These are phyloP conservation scores for Augiades crinisus DNA, from an alignment of 2,888 invertebrate genomes.

Conservation along the genomic window DNA sequence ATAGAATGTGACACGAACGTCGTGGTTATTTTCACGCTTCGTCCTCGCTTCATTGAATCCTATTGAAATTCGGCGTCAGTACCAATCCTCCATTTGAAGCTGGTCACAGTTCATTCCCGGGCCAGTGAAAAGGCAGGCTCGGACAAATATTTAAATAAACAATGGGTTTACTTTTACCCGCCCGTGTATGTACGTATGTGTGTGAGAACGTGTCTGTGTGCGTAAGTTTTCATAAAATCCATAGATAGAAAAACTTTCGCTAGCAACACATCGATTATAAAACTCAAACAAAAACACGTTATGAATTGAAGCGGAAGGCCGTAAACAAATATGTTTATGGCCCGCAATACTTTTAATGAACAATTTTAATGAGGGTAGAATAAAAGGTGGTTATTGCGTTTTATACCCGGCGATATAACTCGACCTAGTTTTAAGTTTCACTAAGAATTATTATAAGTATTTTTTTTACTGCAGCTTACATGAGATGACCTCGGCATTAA, in stretches of 20 bases:
- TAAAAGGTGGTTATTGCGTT: conserved; percentile 6
- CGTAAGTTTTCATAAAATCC: no score
- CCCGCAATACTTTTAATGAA: conserved; percentile 15
- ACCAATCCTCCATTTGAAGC: no score
- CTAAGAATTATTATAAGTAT: not conserved
- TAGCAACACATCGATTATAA: no score
- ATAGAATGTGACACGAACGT: not conserved
- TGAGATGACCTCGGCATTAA: no score
- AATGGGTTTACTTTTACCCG: no score
- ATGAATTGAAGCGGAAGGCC: conserved; percentile 16
- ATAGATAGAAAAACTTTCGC: no score
- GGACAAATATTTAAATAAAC: no score
- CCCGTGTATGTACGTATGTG: no score
- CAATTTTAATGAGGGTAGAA: conserved; percentile 12
- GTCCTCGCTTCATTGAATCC: conserved; percentile 9
- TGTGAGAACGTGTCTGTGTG: no score
- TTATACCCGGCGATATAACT: not conserved
- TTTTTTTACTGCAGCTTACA: not conserved
- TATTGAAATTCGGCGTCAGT: conserved; percentile 7
- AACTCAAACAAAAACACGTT: conserved; percentile 1
- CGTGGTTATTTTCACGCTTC: no score
- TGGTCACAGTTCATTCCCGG: no score
- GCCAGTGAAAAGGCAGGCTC: no score
- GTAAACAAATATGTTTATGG: conserved; percentile 49
- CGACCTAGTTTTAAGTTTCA: not conserved